Evolutionary conservation across 2,888 invertebrate genomes (phyloP), one percentile per base, ranked within the genome.

Genomic region (Linyphia triangularis): DNA sequence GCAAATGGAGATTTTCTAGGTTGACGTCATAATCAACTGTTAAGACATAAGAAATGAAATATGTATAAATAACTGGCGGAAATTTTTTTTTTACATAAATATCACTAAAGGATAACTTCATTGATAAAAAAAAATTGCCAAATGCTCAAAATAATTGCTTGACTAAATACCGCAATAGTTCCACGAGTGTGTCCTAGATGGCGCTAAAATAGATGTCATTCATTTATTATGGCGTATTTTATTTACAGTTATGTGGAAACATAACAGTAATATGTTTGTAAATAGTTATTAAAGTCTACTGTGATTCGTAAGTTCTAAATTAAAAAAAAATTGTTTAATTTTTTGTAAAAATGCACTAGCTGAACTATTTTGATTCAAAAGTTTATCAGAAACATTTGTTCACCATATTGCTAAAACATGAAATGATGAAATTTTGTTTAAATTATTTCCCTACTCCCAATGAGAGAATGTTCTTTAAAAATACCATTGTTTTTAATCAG

Each of bases 181-280:
- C n/a, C n/a, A n/a, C n/a, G n/a, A n/a, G n/a, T n/a, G n/a, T n/a
- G n/a, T n/a, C 16, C 65, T 59, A 75, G 75, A 75, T 75, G 75
- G 75, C 75, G 75, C 75, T 61, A 33, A 6, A 10, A 3, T 70
- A 57, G n/a, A 22, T 57, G 30, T 84, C 67, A 57, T 85, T 85
- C 65, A 75, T 78, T n/a, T 85, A 77, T 51, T 51, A 85, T 85
- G 85, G 85, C 85, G 85, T 78, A 70, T 85, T 85, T 83, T 85
- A 85, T 85, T 85, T 85, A 85, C 85, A 85, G 85, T 85, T 85
- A 85, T 70, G 69, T 67, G 65, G 78, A 51, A 79, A 67, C 30
- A 28, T 79, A 65, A 79, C 30, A 43, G 67, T 22, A 67, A 63
- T 63, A 28, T 78, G 43, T 40, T 19, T 43, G 24, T 24, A 26